Conservation (phyloP, 1,140 invertebrate species). For the Hylaeus volcanicus region DNA sequence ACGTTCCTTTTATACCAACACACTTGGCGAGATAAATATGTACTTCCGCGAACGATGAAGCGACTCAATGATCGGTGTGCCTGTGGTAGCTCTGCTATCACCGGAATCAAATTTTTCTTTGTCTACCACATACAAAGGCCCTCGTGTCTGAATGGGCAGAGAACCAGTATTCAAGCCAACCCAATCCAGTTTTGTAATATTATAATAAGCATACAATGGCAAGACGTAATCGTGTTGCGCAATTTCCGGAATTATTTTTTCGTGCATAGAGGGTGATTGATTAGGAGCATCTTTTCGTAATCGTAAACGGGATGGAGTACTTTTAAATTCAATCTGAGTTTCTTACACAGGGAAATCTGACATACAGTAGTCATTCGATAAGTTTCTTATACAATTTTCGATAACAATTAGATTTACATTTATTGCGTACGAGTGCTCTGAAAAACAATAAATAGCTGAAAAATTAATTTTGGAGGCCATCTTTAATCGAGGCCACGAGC, state of each 20-base stretch:
- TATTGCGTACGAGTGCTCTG: no score
- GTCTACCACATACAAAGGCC: conserved; percentile 61
- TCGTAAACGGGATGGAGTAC: not conserved
- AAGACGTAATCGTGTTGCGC: conserved; percentile 27
- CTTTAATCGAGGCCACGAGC: no score
- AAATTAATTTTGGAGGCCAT: no score
- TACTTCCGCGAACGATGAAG: conserved; percentile 11
- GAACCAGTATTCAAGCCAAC: conserved; percentile 19
- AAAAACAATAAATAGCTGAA: no score
- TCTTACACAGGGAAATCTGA: no score
- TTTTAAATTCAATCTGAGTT: no score
- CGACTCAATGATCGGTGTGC: not conserved
- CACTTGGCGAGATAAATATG: conserved; percentile 27
- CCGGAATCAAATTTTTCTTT: conserved; percentile 67
- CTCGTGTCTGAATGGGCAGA: conserved; percentile 32
- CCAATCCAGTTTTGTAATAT: conserved; percentile 47
- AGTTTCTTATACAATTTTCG: no score
- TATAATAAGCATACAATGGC: conserved; percentile 51
- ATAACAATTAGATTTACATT: no score
- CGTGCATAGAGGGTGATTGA: not conserved
- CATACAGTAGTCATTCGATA: no score
- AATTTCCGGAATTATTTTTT: conserved; percentile 33
- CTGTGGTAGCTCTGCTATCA: conserved; percentile 15
- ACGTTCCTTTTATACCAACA: conserved; percentile 19
- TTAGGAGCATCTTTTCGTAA: not conserved